These are phyloP conservation scores for Hemibagrus guttatus DNA, from an alignment of 2,797 vertebrate genomes.

Conservation along the genomic window DNA sequence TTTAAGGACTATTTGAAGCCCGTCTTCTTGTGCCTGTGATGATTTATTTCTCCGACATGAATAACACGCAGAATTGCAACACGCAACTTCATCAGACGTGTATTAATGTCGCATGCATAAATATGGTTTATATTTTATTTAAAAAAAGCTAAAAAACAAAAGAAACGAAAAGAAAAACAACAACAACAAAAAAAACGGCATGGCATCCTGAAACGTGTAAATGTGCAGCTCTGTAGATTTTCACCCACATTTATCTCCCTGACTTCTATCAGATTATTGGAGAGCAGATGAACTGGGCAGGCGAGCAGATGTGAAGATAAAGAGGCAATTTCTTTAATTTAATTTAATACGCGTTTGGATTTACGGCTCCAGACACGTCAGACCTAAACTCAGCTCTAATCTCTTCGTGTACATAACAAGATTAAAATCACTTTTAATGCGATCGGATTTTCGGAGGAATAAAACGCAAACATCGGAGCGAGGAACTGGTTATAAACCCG, in stretches of 20 bases:
- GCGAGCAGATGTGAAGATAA: conserved; percentile 65
- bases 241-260: neutral
- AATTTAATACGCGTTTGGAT: conserved; percentile 16
- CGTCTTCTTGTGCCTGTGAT: neutral
- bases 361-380: conserved; percentile 26
- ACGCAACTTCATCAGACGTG: neutral
- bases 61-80: neutral
- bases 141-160: neutral
- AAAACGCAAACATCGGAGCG: neutral
- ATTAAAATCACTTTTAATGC: conserved; percentile 17
- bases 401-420: neutral
- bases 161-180: too few species aligned
- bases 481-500: neutral
- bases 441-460: conserved; percentile 2
- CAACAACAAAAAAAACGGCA: neutral
- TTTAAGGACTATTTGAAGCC: neutral
- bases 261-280: conserved; percentile 17
- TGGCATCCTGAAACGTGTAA: neutral
- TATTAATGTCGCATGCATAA: neutral
- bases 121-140: neutral
- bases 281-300: conserved; percentile 22
- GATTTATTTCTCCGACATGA: neutral
- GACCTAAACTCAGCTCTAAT: conserved; percentile 16
- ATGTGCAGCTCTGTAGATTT: conserved; percentile 1
- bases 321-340: conserved; percentile 58